Evolutionary conservation across 2,888 invertebrate species (phyloP).

Genomic region (Prosapia bicincta): DNA sequence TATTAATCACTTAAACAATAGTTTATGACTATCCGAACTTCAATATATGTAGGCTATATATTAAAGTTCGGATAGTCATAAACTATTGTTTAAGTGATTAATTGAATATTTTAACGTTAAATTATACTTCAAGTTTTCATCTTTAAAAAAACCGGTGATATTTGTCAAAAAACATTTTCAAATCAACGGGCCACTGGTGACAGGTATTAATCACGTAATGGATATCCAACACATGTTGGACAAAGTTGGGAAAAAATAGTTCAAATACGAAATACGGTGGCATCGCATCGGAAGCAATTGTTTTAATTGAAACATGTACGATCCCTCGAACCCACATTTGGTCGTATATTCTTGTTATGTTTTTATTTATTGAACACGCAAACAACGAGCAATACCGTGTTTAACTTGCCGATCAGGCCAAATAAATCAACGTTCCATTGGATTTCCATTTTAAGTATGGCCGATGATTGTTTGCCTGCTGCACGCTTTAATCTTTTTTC

Average conservation of each 20-base stretch:
- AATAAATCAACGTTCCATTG: neutral
- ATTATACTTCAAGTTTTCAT: too few species aligned
- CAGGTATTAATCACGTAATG: neutral
- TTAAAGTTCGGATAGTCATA: too few species aligned
- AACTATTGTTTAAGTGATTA: too few species aligned
- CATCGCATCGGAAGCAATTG: neutral
- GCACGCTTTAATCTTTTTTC: neutral
- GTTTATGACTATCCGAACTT: too few species aligned
- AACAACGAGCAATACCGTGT: neutral
- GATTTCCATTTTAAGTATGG: neutral
- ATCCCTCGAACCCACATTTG: neutral
- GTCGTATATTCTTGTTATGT: neutral
- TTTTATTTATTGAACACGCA: neutral
- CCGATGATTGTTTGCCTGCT: neutral
- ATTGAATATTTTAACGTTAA: too few species aligned
- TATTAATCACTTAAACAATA: too few species aligned
- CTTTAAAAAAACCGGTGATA: too few species aligned
- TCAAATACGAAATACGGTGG: neutral
- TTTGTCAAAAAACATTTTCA: neutral
- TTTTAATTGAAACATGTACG: neutral
- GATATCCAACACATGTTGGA: neutral
- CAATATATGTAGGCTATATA: too few species aligned
- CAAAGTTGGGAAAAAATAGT: neutral
- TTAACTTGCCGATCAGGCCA: neutral
- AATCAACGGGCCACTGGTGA: neutral